phyloP scores from a whole-genome alignment of 2,113 vertebrate genomes.

The Octodon degus region DNA sequence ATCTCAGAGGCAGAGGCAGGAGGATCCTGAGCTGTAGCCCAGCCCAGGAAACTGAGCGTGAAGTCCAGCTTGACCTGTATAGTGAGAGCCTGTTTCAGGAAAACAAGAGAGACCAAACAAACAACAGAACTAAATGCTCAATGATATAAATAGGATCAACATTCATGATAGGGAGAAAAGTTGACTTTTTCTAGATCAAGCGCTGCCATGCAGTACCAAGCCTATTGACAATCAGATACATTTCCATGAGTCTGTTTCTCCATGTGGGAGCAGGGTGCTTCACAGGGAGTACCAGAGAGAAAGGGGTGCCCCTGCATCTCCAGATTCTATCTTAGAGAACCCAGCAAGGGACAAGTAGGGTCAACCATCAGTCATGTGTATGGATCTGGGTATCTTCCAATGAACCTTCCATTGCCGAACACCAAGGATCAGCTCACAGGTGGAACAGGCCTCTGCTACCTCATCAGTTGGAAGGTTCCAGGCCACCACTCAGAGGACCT shows the following conservation, averaged over 20 bases:
- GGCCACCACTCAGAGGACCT: not conserved
- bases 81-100: not conserved
- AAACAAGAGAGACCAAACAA: not conserved
- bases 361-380: too few relatives aligned
- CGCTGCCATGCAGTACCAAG: not conserved
- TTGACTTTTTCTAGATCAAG: not conserved
- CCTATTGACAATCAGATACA: not conserved
- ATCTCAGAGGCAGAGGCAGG: not conserved
- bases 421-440: not conserved
- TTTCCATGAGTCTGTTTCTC: not conserved
- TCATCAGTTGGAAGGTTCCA: not conserved
- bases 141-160: not conserved
- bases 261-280: not conserved
- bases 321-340: not conserved
- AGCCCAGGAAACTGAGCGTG: not conserved
- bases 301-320: not conserved
- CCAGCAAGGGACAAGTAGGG: not conserved
- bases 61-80: not conserved
- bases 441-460: not conserved
- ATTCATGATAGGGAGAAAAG: not conserved
- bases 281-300: not conserved
- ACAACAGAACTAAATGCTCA: not conserved
- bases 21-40: not conserved
- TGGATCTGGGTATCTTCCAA: not conserved
- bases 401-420: not conserved